Conservation (phyloP, 2,797 vertebrate species). For the Acanthurus lineatus region DNA sequence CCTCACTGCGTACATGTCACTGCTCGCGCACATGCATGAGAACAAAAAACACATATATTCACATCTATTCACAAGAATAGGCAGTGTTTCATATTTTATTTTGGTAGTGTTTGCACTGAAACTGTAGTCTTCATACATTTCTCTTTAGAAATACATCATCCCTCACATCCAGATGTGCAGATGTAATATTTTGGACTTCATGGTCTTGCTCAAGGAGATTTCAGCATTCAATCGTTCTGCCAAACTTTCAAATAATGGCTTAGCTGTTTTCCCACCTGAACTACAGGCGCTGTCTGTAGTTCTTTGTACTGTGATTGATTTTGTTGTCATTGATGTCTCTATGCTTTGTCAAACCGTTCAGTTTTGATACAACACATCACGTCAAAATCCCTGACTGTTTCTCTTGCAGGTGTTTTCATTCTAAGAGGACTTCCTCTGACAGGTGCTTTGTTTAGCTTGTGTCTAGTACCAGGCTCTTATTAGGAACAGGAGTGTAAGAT, state of each 20-base stretch:
- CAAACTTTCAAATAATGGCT: not conserved
- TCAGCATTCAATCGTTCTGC: not conserved
- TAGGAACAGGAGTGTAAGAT: conserved; percentile 8
- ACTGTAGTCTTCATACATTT: not conserved
- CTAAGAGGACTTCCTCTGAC: not conserved
- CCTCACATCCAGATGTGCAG: not conserved
- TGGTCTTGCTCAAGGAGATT: not conserved
- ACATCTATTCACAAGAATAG: not conserved
- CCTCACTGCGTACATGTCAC: no score
- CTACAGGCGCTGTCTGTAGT: not conserved
- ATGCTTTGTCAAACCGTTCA: no score
- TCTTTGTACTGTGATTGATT: not conserved
- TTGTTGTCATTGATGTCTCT: not conserved
- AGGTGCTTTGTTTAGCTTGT: not conserved
- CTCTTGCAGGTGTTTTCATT: not conserved
- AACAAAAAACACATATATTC: no score
- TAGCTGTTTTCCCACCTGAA: not conserved
- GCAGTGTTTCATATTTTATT: not conserved
- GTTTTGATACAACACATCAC: not conserved
- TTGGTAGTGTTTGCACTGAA: not conserved
- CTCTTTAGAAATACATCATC: not conserved
- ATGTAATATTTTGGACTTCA: not conserved
- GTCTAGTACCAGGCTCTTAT: conserved; percentile 17
- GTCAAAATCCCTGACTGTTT: not conserved
- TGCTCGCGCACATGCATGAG: no score